phyloP scores from a whole-genome alignment of 2,113 vertebrate genomes.

The Genyomyrus donnyi region DNA sequence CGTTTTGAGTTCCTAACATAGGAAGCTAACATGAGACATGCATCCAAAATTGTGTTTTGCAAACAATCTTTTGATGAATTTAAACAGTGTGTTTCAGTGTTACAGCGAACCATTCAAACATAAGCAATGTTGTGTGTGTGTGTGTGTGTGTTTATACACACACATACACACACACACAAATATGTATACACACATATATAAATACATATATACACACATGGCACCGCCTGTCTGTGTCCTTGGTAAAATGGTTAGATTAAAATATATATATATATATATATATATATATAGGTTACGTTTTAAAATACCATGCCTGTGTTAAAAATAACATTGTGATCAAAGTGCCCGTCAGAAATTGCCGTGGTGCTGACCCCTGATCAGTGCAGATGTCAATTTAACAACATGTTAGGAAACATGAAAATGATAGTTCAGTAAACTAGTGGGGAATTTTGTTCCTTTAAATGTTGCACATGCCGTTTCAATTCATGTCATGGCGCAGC shows the following conservation, averaged over 20 bases:
- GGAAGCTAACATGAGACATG: background rate
- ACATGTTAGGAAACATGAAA: background rate
- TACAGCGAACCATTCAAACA: background rate
- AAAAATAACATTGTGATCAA: background rate
- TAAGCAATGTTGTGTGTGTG: too few species aligned
- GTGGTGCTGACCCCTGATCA: background rate
- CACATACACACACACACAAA: too few species aligned
- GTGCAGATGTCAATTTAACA: background rate
- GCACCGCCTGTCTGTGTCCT: background rate
- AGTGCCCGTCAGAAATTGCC: background rate
- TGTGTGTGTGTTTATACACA: too few species aligned
- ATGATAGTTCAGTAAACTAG: background rate
- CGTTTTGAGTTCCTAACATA: background rate
- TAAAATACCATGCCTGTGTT: background rate
- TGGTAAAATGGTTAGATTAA: background rate
- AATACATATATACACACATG: too few species aligned
- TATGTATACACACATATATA: too few species aligned
- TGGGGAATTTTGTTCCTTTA: background rate
- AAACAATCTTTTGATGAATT: background rate
- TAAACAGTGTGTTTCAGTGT: background rate
- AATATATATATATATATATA: background rate
- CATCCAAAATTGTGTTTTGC: background rate
- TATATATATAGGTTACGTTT: background rate
- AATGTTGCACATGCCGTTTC: background rate
- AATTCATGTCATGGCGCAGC: background rate